A percentile compares a stretch with the other conserved stretches of the same genome.
phyloP scores from a whole-genome alignment of 2,888 invertebrate genomes.

The Zonitis immaculata region DNA sequence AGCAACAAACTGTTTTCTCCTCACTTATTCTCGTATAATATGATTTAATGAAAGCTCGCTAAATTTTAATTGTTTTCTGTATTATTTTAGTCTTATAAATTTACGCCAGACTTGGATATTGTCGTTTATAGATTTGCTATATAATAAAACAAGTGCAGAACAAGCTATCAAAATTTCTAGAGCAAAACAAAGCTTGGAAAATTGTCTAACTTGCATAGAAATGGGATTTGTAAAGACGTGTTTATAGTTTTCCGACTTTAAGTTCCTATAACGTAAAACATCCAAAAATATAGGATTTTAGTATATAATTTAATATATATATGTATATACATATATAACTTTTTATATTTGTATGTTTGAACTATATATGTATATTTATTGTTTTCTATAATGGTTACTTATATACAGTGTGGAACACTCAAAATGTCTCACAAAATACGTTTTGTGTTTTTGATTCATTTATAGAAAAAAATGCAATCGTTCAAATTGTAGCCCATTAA shows the following conservation, averaged over 20 bases:
- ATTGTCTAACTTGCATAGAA: constrained; percentile 18
- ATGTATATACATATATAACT: too few species aligned
- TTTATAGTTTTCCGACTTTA: constrained; percentile 18
- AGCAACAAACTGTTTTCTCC: too few species aligned
- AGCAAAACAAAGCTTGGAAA: constrained; percentile 10
- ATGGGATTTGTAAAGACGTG: constrained; percentile 20
- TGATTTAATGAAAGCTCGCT: too few species aligned
- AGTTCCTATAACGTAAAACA: background rate
- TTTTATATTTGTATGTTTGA: constrained; percentile 8
- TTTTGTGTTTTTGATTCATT: too few species aligned
- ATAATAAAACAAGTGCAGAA: constrained; percentile 16
- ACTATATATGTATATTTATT: constrained; percentile 19
- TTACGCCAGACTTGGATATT: too few species aligned
- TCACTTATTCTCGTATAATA: too few species aligned
- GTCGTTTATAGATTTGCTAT: background rate
- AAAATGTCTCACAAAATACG: too few species aligned
- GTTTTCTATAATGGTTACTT: constrained; percentile 9
- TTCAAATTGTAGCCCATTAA: too few species aligned
- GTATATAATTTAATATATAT: background rate
- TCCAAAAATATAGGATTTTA: background rate
- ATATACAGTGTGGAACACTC: too few species aligned
- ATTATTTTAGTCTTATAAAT: too few species aligned
- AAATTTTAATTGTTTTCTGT: too few species aligned
- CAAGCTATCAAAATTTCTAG: constrained; percentile 16
- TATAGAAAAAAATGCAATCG: too few species aligned